Evolutionary conservation across 2,113 vertebrate species (phyloP).

Genomic region (Uria aalge): DNA sequence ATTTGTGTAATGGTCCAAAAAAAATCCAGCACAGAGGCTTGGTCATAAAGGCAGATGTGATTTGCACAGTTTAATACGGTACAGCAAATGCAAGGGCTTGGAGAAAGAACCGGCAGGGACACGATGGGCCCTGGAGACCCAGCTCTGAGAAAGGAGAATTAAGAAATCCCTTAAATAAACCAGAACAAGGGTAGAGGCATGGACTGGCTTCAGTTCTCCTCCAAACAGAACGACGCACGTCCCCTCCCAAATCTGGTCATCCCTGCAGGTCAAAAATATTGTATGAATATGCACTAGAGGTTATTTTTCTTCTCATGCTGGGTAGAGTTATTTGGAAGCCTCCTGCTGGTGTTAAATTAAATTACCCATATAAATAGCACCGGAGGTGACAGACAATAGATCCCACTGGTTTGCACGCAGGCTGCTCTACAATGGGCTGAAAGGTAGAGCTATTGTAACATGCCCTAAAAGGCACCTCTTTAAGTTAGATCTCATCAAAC

Average conservation of each 20-base stretch:
- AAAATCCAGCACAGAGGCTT: not conserved
- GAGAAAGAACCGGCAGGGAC: not conserved
- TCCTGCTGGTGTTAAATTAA: conserved; percentile 59
- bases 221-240: not conserved
- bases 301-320: conserved; percentile 49
- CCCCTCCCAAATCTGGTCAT: not conserved
- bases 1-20: not conserved
- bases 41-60: not conserved
- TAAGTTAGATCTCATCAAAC: not conserved
- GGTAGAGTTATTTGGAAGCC: conserved; percentile 49
- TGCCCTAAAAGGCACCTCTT: not conserved
- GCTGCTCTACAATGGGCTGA: not conserved
- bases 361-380: conserved; percentile 52
- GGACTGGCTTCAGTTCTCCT: not conserved
- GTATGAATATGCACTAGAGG: conserved; percentile 27
- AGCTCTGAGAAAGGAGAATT: not conserved
- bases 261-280: not conserved
- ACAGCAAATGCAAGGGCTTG: not conserved
- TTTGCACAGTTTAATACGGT: not conserved
- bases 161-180: not conserved
- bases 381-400: conserved; percentile 19
- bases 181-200: not conserved
- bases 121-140: not conserved
- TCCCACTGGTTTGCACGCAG: not conserved
- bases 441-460: not conserved